A percentile compares a stretch with the other conserved stretches of the same genome.
Evolutionary conservation across 2,797 vertebrate genomes (phyloP).

Genomic region (Sylvia borin): DNA sequence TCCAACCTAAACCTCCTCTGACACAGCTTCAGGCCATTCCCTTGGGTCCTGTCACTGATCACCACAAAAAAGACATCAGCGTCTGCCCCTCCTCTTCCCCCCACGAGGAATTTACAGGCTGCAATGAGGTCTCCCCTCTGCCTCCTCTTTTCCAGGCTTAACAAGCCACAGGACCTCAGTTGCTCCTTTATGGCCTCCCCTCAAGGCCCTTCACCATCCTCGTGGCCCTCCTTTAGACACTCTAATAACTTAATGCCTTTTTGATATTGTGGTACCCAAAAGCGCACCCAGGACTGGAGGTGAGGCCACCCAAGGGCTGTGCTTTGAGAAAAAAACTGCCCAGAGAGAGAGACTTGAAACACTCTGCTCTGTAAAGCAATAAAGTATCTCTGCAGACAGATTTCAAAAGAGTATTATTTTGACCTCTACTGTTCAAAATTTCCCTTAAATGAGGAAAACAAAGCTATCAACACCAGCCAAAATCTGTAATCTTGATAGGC

Average conservation of each 20-base stretch:
- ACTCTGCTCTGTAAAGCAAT: background rate
- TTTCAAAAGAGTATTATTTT: background rate
- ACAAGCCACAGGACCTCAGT: background rate
- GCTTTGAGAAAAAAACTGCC: background rate
- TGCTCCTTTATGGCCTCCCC: background rate
- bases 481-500: constrained; percentile 21
- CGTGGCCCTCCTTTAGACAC: accelerated
- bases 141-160: background rate
- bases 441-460: constrained; percentile 29
- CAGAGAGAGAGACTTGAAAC: background rate
- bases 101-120: accelerated
- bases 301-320: background rate
- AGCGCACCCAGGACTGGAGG: background rate
- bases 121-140: background rate
- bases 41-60: background rate
- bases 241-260: background rate
- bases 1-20: background rate
- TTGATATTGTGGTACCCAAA: background rate
- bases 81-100: background rate
- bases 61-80: background rate
- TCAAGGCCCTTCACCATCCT: background rate
- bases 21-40: background rate
- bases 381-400: background rate
- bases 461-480: constrained; percentile 19
- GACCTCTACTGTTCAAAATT: constrained; percentile 8